These are phyloP conservation scores for Sturmia bella DNA, from an alignment of 2,888 invertebrate species.

Conservation along the genomic window DNA sequence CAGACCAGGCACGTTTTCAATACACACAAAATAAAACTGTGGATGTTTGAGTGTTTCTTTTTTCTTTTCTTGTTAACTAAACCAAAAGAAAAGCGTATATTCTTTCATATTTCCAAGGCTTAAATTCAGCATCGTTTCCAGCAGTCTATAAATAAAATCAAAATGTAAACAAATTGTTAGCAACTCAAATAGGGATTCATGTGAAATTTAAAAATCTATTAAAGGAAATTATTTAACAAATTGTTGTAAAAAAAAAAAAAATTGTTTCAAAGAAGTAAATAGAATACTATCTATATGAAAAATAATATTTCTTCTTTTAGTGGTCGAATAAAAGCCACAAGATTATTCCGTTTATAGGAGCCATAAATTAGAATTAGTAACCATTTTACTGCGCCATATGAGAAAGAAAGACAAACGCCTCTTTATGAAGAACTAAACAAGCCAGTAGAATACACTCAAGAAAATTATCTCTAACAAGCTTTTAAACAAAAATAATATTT, in stretches of 20 bases:
- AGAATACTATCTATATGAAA: background rate
- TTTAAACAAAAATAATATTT: too few relatives aligned
- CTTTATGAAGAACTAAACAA: background rate
- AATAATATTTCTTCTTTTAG: background rate
- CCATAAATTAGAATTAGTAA: slow-evolving; percentile 59
- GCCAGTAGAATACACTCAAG: slow-evolving; percentile 5
- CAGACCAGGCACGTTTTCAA: slow-evolving; percentile 8
- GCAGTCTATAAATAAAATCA: background rate
- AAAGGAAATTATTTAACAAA: slow-evolving; percentile 11
- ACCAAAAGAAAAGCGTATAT: too few relatives aligned
- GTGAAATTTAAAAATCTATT: slow-evolving; percentile 37
- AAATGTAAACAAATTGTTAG: slow-evolving; percentile 21
- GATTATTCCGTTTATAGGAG: slow-evolving; percentile 14
- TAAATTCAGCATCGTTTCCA: background rate
- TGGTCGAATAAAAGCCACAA: background rate
- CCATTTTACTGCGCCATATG: slow-evolving; percentile 13
- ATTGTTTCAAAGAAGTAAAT: background rate
- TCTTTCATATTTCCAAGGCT: background rate
- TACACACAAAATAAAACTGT: slow-evolving; percentile 10
- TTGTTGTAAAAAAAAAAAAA: slow-evolving; percentile 12
- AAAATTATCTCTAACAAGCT: background rate
- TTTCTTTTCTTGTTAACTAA: background rate
- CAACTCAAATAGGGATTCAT: slow-evolving; percentile 9
- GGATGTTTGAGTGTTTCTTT: slow-evolving; percentile 11
- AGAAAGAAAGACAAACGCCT: slow-evolving; percentile 8